These are phyloP conservation scores for Pseudococcus viburni DNA, from an alignment of 2,888 invertebrate species.

Conservation along the genomic window DNA sequence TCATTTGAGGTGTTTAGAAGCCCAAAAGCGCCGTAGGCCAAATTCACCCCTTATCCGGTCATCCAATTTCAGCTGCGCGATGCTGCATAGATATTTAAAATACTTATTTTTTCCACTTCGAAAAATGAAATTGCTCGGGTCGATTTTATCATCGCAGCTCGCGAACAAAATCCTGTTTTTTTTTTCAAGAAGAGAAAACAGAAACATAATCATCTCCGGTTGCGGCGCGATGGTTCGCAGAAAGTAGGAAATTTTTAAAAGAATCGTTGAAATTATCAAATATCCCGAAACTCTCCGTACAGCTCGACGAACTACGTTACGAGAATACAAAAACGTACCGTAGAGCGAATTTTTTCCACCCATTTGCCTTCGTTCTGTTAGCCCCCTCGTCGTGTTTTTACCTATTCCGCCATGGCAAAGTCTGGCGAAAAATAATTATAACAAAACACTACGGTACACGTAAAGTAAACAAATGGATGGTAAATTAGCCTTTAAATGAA, in stretches of 20 bases:
- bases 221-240: background rate
- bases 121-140: background rate
- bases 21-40: no score
- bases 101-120: background rate
- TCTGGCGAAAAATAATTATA: slow-evolving; percentile 50
- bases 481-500: slow-evolving; percentile 49
- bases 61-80: background rate
- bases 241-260: slow-evolving; percentile 18
- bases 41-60: no score
- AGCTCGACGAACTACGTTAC: background rate
- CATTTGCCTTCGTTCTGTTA: no score
- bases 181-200: slow-evolving; percentile 35
- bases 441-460: slow-evolving; percentile 20
- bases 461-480: slow-evolving; percentile 52
- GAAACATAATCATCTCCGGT: slow-evolving; percentile 21
- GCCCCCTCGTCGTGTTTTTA: no score
- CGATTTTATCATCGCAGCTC: slow-evolving; percentile 5
- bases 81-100: background rate
- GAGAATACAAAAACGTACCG: slow-evolving; percentile 10
- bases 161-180: background rate
- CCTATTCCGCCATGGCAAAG: background rate
- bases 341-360: background rate
- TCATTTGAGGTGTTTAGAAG: no score
- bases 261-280: slow-evolving; percentile 44
- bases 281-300: background rate